Evolutionary conservation across 2,113 vertebrate species (phyloP).

Genomic region (Megatriorchis doriae): DNA sequence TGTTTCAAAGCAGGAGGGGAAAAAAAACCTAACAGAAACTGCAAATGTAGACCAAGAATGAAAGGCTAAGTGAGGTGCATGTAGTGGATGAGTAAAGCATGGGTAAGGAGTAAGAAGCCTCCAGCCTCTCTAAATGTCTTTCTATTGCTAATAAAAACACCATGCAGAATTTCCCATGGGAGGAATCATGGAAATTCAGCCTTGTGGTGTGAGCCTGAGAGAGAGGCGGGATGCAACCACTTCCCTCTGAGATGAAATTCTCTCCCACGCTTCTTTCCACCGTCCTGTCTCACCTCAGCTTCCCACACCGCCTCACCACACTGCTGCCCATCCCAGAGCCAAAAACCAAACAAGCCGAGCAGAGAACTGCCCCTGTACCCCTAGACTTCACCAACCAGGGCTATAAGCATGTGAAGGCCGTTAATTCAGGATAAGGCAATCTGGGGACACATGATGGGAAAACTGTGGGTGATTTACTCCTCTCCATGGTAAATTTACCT

Average conservation of each 20-base stretch:
- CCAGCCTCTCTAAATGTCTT: neutral
- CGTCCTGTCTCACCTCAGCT: neutral
- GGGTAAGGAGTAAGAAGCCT: neutral
- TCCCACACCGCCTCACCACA: neutral
- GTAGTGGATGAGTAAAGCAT: neutral
- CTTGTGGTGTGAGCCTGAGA: neutral
- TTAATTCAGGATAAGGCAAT: neutral
- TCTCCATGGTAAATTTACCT: neutral
- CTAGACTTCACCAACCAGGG: neutral
- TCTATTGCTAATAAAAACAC: conserved; percentile 6
- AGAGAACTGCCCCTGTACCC: rapidly evolving
- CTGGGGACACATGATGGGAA: neutral
- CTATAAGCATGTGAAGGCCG: rapidly evolving
- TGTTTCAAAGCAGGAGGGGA: neutral
- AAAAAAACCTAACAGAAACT: neutral
- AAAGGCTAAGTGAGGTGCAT: neutral
- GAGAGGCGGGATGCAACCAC: neutral
- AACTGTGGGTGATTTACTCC: neutral
- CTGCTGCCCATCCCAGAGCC: neutral
- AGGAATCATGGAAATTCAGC: neutral
- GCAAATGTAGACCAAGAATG: neutral
- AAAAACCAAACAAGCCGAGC: neutral
- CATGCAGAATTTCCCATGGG: neutral
- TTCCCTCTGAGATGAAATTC: neutral
- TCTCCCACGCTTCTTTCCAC: neutral